A percentile compares a stretch with the other conserved stretches of the same genome.
phyloP scores from a whole-genome alignment of 2,888 invertebrate genomes.

The Chaetogeoica ovagalla region DNA sequence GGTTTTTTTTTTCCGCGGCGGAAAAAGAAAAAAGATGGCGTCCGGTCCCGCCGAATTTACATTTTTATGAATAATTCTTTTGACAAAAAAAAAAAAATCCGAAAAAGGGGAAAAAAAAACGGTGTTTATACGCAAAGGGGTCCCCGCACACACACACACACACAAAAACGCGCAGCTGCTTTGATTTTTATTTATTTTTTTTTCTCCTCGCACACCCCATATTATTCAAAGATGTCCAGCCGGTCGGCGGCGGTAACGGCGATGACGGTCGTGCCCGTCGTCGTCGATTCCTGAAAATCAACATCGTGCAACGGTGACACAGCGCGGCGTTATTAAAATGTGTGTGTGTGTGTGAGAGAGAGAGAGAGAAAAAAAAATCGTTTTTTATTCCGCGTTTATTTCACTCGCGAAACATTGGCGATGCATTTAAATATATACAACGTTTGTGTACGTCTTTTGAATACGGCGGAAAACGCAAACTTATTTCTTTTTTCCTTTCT shows the following conservation, averaged over 20 bases:
- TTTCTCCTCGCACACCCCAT: constrained; percentile 26
- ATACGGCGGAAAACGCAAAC: too few species aligned
- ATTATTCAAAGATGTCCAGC: constrained; percentile 53
- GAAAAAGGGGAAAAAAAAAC: constrained; percentile 47
- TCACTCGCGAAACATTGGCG: too few species aligned
- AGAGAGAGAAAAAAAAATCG: too few species aligned
- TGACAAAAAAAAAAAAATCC: constrained; percentile 29
- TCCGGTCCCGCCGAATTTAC: constrained; percentile 51
- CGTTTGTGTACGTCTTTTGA: too few species aligned
- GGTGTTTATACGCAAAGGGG: constrained; percentile 52
- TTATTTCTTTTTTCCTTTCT: too few species aligned
- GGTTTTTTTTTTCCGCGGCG: constrained; percentile 36
- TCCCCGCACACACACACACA: too few species aligned
- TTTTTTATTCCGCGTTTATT: too few species aligned
- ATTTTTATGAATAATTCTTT: constrained; percentile 53
- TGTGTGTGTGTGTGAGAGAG: too few species aligned
- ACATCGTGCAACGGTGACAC: not conserved
- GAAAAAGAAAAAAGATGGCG: constrained; percentile 50
- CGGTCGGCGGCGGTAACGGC: constrained; percentile 20
- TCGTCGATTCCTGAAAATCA: constrained; percentile 46
- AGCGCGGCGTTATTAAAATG: constrained; percentile 24
- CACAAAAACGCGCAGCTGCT: constrained; percentile 52
- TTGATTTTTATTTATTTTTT: constrained; percentile 17
- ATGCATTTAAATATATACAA: too few species aligned
- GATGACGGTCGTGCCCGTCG: not conserved